Evolutionary conservation across 1,140 invertebrate species (phyloP).

Genomic region (Heliconius himera): DNA sequence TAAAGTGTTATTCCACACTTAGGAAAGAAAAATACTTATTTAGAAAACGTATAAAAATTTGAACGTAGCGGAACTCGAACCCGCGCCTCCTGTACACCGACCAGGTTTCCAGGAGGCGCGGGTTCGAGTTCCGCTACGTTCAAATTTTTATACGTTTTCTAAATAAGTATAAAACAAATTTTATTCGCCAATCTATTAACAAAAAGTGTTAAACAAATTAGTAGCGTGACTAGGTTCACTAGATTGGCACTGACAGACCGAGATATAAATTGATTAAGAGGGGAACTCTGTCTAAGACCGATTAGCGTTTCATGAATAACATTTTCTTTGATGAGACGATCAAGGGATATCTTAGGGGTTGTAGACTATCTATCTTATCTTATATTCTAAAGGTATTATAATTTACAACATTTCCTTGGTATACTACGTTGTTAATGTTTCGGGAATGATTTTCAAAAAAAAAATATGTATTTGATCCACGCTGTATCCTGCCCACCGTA

Average conservation of each 20-base stretch:
- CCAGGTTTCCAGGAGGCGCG: too few species aligned
- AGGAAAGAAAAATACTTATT: too few species aligned
- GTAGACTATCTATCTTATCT: background rate
- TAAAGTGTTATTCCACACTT: too few species aligned
- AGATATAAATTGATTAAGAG: constrained; percentile 4
- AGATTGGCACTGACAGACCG: background rate
- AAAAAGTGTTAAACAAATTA: background rate
- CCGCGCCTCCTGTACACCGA: too few species aligned
- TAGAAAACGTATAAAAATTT: too few species aligned
- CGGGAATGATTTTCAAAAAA: background rate
- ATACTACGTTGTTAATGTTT: background rate
- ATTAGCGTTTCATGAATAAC: background rate
- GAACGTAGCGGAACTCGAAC: too few species aligned
- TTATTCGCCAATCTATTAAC: background rate
- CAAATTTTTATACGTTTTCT: too few species aligned
- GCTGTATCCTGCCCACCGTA: too few species aligned
- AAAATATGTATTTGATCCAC: background rate
- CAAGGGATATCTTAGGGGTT: background rate
- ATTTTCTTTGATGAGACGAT: constrained; percentile 6
- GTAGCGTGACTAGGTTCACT: background rate
- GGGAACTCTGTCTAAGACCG: constrained; percentile 4
- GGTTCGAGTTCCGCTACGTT: too few species aligned
- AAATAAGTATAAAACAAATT: too few species aligned
- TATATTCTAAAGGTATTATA: background rate
- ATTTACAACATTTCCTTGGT: background rate